phyloP scores from a whole-genome alignment of 1,140 invertebrate species.

The Lysiphlebus fabarum region DNA sequence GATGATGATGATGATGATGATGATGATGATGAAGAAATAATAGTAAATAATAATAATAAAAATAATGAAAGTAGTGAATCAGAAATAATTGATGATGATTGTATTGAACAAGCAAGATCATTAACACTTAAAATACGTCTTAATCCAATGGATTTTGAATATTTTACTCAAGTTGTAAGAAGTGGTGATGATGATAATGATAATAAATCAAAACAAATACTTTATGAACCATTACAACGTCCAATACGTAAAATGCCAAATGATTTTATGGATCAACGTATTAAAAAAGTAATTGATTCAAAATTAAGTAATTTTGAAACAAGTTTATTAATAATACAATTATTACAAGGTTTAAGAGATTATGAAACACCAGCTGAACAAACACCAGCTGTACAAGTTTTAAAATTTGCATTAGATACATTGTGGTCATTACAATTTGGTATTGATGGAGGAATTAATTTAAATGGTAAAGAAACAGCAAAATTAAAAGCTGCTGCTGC shows the following conservation, averaged over 20 bases:
- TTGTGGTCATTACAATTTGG: constrained; percentile 62
- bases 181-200: constrained; percentile 57
- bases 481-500: constrained; percentile 60
- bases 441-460: constrained; percentile 35
- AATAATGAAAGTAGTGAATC: constrained; percentile 54
- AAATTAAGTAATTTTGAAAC: constrained; percentile 60
- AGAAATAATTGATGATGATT: constrained; percentile 52
- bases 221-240: constrained; percentile 33
- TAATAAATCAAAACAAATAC: constrained; percentile 28
- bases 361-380: constrained; percentile 58
- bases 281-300: constrained; percentile 56
- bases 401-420: constrained; percentile 63
- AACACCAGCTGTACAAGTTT: constrained; percentile 59
- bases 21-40: too few relatives aligned
- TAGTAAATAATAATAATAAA: too few relatives aligned
- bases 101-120: constrained; percentile 55
- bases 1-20: too few relatives aligned
- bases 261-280: constrained; percentile 58
- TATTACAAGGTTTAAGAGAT: constrained; percentile 60
- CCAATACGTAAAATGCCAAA: constrained; percentile 47
- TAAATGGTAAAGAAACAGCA: constrained; percentile 40
- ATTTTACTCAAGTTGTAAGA: constrained; percentile 60
- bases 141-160: constrained; percentile 65
- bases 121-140: constrained; percentile 58
- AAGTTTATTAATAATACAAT: constrained; percentile 58